Conservation (phyloP, 2,113 vertebrate species). For the Chiloscyllium plagiosum region DNA sequence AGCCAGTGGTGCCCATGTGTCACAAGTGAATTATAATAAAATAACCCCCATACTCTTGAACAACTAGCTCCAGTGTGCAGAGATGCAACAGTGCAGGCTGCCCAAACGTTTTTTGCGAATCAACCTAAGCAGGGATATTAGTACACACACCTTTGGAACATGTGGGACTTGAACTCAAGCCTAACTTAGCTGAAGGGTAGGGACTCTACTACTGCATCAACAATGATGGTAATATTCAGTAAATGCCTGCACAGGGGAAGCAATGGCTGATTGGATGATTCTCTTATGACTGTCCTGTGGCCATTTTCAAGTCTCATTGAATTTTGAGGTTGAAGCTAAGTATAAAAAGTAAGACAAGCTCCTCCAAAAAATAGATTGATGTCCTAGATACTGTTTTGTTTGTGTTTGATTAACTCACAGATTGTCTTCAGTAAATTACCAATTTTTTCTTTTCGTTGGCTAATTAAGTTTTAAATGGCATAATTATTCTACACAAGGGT, state of each 20-base stretch:
- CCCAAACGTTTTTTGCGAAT: too few species aligned
- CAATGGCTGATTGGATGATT: neutral
- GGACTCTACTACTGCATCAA: neutral
- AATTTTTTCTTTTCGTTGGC: neutral
- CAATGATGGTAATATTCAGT: neutral
- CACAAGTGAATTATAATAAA: too few species aligned
- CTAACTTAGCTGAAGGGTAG: too few species aligned
- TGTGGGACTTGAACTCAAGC: too few species aligned
- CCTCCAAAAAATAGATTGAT: neutral
- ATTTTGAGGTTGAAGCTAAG: neutral
- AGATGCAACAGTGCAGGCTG: neutral
- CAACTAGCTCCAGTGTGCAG: neutral
- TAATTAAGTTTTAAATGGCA: neutral
- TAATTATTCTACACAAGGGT: neutral
- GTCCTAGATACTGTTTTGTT: neutral
- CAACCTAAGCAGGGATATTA: too few species aligned
- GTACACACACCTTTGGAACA: too few species aligned
- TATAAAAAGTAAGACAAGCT: neutral
- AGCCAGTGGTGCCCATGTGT: too few species aligned
- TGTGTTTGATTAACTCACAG: neutral
- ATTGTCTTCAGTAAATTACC: neutral
- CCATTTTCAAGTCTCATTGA: neutral
- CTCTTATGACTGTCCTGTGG: neutral
- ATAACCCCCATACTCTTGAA: neutral
- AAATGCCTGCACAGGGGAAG: neutral